Conservation (phyloP, 23 tunicate genomes). For the Trididemnum miniatum region DNA sequence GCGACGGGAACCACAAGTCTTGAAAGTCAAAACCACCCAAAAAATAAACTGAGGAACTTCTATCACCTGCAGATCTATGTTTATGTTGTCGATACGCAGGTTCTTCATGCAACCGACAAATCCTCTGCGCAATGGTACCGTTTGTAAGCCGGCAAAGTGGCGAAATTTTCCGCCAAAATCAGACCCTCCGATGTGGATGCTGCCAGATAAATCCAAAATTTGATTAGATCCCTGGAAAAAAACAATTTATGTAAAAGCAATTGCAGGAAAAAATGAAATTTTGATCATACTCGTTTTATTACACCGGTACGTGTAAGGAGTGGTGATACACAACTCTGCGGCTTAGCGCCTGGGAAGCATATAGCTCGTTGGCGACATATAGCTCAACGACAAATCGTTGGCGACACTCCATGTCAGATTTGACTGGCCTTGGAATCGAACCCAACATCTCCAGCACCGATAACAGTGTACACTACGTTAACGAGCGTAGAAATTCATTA, state of each 20-base stretch:
- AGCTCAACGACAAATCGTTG: neutral
- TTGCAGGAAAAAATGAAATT: neutral
- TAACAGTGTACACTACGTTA: too few species aligned
- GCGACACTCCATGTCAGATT: neutral
- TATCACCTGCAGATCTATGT: constrained; percentile 6
- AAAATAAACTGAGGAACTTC: too few species aligned
- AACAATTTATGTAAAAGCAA: neutral
- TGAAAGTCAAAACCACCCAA: too few species aligned
- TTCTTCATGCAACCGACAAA: constrained; percentile 78
- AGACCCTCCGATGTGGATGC: constrained; percentile 49
- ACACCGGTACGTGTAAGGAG: neutral
- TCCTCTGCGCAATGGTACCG: constrained; percentile 62
- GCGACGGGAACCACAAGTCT: too few species aligned
- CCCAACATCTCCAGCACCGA: neutral
- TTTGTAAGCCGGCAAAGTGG: constrained; percentile 31
- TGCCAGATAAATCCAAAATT: constrained; percentile 19
- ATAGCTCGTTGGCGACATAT: neutral
- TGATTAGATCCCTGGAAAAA: constrained; percentile 46
- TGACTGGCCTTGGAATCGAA: neutral
- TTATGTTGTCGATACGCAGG: constrained; percentile 9
- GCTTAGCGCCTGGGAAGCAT: neutral
- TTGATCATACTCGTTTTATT: neutral
- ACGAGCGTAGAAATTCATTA: too few species aligned
- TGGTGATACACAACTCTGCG: neutral
- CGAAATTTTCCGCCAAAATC: constrained; percentile 38